Evolutionary conservation across 2,113 vertebrate species (phyloP).

Genomic region (Heliornis fulica): DNA sequence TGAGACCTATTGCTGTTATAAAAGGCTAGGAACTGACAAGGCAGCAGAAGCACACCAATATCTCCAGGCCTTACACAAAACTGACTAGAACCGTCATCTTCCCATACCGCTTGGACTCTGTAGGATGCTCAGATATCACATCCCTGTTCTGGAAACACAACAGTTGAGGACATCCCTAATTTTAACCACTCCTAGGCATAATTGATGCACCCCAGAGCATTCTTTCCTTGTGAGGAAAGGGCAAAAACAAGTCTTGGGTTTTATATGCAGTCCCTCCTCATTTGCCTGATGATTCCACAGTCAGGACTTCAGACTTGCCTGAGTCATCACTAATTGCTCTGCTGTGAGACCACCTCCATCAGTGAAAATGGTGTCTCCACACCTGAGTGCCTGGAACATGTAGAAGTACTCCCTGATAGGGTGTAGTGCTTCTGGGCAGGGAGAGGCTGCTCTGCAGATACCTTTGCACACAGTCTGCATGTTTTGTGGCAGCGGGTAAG

Average conservation of each 20-base stretch:
- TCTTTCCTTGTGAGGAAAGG: not conserved
- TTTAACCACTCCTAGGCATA: not conserved
- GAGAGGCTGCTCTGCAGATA: not conserved
- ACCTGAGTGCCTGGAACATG: not conserved
- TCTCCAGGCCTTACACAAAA: constrained; percentile 2
- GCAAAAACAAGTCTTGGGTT: not conserved
- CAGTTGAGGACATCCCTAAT: not conserved
- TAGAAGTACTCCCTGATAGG: not conserved
- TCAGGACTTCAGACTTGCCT: not conserved
- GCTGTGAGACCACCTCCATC: not conserved
- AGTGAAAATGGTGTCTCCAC: not conserved
- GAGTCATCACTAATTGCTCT: not conserved
- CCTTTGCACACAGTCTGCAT: not conserved
- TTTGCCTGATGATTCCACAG: not conserved
- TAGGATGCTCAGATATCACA: not conserved
- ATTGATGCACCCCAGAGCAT: not conserved
- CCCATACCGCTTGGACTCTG: not conserved
- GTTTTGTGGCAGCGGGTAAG: not conserved
- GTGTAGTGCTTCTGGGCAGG: not conserved
- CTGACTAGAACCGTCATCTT: constrained; percentile 18
- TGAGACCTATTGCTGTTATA: constrained; percentile 95
- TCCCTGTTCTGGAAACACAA: constrained; percentile 6
- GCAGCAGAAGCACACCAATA: rapidly evolving
- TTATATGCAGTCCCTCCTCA: not conserved
- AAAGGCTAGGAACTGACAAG: constrained; percentile 82